Evolutionary conservation across 2,797 vertebrate species (phyloP).

Genomic region (Falco concolor): DNA sequence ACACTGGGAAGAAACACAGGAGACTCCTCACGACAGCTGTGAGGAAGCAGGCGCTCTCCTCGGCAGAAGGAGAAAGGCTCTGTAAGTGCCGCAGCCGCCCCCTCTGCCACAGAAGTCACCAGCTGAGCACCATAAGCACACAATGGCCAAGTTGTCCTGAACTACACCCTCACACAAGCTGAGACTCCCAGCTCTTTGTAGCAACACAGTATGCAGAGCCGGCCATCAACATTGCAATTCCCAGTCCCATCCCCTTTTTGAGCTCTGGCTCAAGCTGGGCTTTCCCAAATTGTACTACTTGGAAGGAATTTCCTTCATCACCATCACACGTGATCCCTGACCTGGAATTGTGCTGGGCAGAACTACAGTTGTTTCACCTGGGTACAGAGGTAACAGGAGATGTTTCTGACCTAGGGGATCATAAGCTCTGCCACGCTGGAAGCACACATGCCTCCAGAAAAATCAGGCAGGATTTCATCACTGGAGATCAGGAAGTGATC

Average conservation of each 20-base stretch:
- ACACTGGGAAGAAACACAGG: neutral
- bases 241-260: neutral
- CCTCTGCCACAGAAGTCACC: neutral
- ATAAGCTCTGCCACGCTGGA: neutral
- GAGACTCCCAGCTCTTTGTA: neutral
- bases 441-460: neutral
- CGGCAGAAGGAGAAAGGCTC: neutral
- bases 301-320: neutral
- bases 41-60: neutral
- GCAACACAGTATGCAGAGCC: accelerated
- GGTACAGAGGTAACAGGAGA: neutral
- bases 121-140: neutral
- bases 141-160: accelerated
- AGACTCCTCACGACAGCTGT: neutral
- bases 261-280: neutral
- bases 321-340: neutral
- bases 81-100: neutral
- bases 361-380: neutral
- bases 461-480: neutral
- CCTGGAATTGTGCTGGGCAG: neutral
- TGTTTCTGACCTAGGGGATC: neutral
- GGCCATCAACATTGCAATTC: accelerated
- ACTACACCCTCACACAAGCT: neutral
- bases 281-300: neutral
- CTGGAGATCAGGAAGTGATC: neutral